Evolutionary conservation across 2,888 invertebrate genomes (phyloP).

Genomic region (Trachelus stipa): DNA sequence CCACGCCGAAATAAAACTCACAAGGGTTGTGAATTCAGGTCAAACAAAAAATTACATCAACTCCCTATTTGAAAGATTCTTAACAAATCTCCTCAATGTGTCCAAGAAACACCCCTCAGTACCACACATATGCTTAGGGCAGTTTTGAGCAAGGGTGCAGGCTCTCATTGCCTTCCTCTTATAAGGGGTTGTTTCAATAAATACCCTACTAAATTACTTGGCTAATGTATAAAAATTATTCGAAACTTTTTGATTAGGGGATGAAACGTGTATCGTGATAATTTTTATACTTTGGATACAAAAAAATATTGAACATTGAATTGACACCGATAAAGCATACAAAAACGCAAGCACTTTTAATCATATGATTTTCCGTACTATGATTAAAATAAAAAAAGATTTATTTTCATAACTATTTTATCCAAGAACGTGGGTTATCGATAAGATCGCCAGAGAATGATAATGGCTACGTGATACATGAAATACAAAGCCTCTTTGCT

Average conservation of each 20-base stretch:
- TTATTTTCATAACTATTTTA: not conserved
- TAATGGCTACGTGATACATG: not conserved
- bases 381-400: not conserved
- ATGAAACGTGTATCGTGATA: no score
- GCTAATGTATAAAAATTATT: not conserved
- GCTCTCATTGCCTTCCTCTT: not conserved
- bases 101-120: not conserved
- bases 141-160: not conserved
- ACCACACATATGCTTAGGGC: not conserved
- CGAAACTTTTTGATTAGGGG: not conserved
- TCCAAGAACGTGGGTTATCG: not conserved
- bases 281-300: no score
- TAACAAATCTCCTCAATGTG: not conserved
- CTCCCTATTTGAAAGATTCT: not conserved
- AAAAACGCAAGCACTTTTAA: no score
- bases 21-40: not conserved
- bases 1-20: not conserved
- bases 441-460: not conserved
- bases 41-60: not conserved
- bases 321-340: no score
- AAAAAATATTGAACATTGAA: no score
- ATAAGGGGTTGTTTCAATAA: not conserved
- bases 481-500: not conserved
- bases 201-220: not conserved
- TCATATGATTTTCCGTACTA: no score